Percentiles rank a stretch among this genome's conserved stretches.
Conservation (phyloP, 2,888 invertebrate species). For the Gerosis bhagava region DNA sequence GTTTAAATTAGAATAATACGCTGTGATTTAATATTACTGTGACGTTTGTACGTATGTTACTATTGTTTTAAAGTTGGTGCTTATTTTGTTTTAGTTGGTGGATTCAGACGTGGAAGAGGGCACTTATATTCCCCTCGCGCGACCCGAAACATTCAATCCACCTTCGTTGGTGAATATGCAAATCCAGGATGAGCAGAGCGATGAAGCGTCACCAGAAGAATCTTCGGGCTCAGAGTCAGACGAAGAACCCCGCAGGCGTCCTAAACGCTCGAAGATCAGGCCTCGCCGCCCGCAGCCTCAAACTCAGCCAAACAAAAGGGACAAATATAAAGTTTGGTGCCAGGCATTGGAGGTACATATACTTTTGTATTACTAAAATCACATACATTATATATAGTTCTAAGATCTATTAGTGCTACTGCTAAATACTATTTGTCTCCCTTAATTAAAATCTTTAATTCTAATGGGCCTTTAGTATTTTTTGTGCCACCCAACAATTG, state of each 20-base stretch:
- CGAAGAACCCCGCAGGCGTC: constrained; percentile 73
- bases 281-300: constrained; percentile 52
- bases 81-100: constrained; percentile 66
- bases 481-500: no score
- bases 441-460: no score
- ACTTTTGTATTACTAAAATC: no score
- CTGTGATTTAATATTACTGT: no score
- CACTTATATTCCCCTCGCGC: constrained; percentile 80
- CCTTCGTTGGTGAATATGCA: constrained; percentile 75
- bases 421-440: no score
- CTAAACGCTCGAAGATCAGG: constrained; percentile 79
- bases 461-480: no score
- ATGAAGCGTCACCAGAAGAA: constrained; percentile 76
- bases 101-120: constrained; percentile 79
- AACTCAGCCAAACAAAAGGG: constrained; percentile 74
- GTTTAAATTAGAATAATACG: no score
- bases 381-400: no score
- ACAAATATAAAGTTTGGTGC: constrained; percentile 91
- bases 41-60: no score
- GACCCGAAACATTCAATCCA: constrained; percentile 79
- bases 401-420: no score
- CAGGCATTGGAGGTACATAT: constrained; percentile 73
- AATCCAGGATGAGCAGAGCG: constrained; percentile 83
- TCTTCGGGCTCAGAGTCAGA: constrained; percentile 83
- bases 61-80: no score